phyloP scores from a whole-genome alignment of 2,888 invertebrate genomes.

The Morpho deidamia region DNA sequence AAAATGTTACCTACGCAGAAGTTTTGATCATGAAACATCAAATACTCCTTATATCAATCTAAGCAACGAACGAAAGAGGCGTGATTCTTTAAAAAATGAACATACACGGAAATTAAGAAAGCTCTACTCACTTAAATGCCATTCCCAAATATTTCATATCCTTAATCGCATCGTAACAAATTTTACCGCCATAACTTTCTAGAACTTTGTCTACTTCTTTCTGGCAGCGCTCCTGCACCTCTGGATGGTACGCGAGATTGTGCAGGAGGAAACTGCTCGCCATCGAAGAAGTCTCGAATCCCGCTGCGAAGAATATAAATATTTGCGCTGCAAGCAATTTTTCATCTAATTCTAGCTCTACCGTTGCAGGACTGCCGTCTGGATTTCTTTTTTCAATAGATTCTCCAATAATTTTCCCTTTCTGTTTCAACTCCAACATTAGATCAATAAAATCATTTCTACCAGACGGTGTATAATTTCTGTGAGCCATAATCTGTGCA shows the following conservation, averaged over 20 bases:
- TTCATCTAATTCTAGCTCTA: slow-evolving; percentile 37
- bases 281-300: slow-evolving; percentile 53
- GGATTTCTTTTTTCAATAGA: slow-evolving; percentile 30
- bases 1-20: no score
- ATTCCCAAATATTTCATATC: slow-evolving; percentile 43
- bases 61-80: no score
- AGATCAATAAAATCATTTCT: slow-evolving; percentile 45
- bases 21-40: no score
- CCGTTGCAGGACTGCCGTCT: slow-evolving; percentile 31
- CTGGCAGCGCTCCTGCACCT: slow-evolving; percentile 39
- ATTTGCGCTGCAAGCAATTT: slow-evolving; percentile 38
- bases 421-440: slow-evolving; percentile 38
- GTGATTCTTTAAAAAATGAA: not conserved
- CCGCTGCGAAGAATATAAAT: slow-evolving; percentile 44
- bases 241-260: slow-evolving; percentile 42
- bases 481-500: slow-evolving; percentile 30
- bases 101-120: not conserved
- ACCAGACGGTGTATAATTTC: slow-evolving; percentile 32
- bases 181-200: slow-evolving; percentile 28
- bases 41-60: no score
- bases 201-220: slow-evolving; percentile 42
- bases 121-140: slow-evolving; percentile 34
- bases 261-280: slow-evolving; percentile 44
- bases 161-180: slow-evolving; percentile 38
- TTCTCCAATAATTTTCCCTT: slow-evolving; percentile 34